phyloP scores from a whole-genome alignment of 2,113 vertebrate genomes.

The Lepus timidus region DNA sequence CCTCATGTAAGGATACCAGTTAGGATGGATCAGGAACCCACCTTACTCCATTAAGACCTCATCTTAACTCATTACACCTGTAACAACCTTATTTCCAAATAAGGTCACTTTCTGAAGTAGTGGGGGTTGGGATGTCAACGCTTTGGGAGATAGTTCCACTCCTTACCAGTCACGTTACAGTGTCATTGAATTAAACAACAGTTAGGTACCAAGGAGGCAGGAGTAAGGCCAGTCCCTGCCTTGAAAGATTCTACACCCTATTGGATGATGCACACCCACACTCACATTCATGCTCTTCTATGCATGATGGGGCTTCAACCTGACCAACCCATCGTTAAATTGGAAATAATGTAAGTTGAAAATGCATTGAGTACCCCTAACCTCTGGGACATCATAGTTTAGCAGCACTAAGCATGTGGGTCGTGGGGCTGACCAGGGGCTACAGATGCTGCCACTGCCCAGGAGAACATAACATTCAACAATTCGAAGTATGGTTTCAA shows the following conservation, averaged over 20 bases:
- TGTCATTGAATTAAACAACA: background rate
- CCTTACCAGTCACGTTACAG: background rate
- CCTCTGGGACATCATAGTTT: no score
- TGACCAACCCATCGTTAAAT: no score
- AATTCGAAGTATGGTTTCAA: no score
- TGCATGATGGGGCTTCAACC: no score
- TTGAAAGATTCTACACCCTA: background rate
- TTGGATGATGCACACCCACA: background rate
- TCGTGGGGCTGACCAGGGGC: no score
- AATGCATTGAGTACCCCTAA: background rate
- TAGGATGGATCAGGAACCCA: no score
- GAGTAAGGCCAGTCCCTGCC: background rate
- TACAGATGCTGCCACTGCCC: no score
- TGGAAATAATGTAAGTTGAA: background rate
- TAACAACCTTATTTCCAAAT: background rate
- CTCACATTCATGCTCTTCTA: background rate
- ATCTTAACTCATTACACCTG: background rate
- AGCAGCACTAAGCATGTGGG: no score
- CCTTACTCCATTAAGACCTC: background rate
- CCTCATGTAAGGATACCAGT: background rate
- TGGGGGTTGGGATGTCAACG: background rate
- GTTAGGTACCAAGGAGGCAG: background rate
- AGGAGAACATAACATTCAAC: no score
- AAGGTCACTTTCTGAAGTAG: background rate
- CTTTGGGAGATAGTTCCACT: background rate